Evolutionary conservation across 2,797 vertebrate genomes (phyloP).

Genomic region (Leptoclinus maculatus): DNA sequence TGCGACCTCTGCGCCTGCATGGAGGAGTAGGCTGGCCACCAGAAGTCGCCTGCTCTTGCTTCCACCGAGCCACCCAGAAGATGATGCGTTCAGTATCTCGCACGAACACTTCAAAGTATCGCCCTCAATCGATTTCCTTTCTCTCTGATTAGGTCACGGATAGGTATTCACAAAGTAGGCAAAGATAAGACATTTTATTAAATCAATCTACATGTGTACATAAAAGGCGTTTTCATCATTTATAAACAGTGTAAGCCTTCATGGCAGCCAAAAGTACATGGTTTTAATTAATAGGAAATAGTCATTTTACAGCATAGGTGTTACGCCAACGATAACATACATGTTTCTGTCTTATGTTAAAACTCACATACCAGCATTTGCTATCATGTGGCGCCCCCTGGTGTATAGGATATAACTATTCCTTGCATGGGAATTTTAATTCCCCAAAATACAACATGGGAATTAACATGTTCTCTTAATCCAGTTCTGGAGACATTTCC

Average conservation of each 20-base stretch:
- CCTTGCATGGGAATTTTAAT: not conserved
- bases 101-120: not conserved
- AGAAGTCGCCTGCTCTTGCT: conserved; percentile 43
- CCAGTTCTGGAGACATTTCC: not conserved
- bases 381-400: conserved; percentile 54
- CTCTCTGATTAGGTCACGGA: not conserved
- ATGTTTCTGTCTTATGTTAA: not conserved
- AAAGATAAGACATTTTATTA: not conserved
- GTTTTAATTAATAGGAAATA: not conserved
- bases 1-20: conserved; percentile 60
- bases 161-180: not conserved
- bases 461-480: not conserved
- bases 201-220: not conserved
- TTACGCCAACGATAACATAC: not conserved
- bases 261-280: not conserved
- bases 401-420: not conserved
- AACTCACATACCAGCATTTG: not conserved
- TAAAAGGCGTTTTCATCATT: not conserved
- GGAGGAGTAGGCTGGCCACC: conserved; percentile 45
- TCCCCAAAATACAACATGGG: not conserved
- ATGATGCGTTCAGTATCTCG: conserved; percentile 57
- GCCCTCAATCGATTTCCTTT: not conserved
- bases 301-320: not conserved
- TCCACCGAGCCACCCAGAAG: conserved; percentile 8
- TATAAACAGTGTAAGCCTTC: not conserved